Evolutionary conservation across 2,113 vertebrate genomes (phyloP), one percentile per base, ranked within the genome.

Genomic region (Daphoenositta chrysoptera): DNA sequence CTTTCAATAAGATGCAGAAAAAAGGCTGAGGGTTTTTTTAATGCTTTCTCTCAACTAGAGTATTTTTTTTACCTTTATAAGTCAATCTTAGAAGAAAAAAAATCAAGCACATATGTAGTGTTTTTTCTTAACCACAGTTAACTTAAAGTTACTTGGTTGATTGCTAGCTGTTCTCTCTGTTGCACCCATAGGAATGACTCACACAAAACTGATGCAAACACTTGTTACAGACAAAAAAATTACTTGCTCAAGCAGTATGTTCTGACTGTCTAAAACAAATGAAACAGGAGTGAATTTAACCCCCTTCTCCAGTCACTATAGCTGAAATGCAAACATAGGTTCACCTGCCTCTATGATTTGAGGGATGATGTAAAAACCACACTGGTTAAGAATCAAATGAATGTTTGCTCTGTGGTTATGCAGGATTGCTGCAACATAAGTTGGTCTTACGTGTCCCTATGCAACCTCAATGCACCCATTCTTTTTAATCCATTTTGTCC

Each of bases 381-480:
- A 10, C 2, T 18, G 20, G 6, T 24, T 66, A 44, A 42, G 20
- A 84, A 24, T 50, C 17, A 44, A 70, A 56, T 6, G 4, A 81
- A 56, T 8, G 3, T 63, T 87, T 90, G 26, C 39, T 28, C 17
- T 42, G 35, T 39, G 39, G 6, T 78, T 66, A 66, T 0, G 0
- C 4, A 18, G 31, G 13, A 26, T 11, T 89, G 35, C 35, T 66
- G 42, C 33, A 82, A 57, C 35, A 33, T 45, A 8, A 27, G 15
- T 15, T 70, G n/a, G 10, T 10, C 4, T 68, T 40, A n/a, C 0
- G 0, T 20, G 13, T 30, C 31, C 20, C n/a, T 37, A 18, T 35
- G 2, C 30, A 68, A 51, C 13, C 35, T 61, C 33, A 66, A n/a
- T 1, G 7, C 1, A 2, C 3, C 5, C 11, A 37, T 71, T 39